These are phyloP conservation scores for Leptinotarsa undecemlineata DNA, from an alignment of 1,140 invertebrate genomes.

Conservation along the genomic window DNA sequence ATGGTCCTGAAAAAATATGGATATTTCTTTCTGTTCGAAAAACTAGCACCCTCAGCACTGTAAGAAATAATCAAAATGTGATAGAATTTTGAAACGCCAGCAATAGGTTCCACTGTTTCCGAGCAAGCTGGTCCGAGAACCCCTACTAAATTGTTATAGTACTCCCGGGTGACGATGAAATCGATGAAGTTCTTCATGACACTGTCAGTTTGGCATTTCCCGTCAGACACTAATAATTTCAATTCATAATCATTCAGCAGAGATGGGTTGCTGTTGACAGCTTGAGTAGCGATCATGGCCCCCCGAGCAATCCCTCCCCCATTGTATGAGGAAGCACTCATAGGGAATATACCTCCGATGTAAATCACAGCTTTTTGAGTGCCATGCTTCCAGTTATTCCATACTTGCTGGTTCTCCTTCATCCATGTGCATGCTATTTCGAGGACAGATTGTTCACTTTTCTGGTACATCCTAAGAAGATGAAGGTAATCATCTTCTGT, in stretches of 20 bases:
- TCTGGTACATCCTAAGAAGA: constrained; percentile 58
- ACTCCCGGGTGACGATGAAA: constrained; percentile 63
- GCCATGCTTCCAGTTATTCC: constrained; percentile 43
- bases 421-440: constrained; percentile 75
- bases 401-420: constrained; percentile 33
- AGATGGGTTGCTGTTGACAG: constrained; percentile 66
- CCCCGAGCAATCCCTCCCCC: constrained; percentile 67
- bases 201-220: constrained; percentile 73
- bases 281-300: constrained; percentile 66
- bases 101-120: constrained; percentile 81
- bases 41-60: constrained; percentile 75
- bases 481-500: constrained; percentile 59
- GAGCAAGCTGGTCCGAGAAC: constrained; percentile 84
- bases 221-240: constrained; percentile 65
- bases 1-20: constrained; percentile 72
- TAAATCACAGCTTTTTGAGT: constrained; percentile 8
- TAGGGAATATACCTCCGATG: constrained; percentile 80
- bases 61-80: constrained; percentile 80
- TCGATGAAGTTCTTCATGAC: constrained; percentile 82
- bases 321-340: constrained; percentile 59
- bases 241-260: constrained; percentile 69
- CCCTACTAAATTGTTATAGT: constrained; percentile 65
- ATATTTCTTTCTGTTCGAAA: constrained; percentile 72
- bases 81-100: constrained; percentile 78
- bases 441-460: constrained; percentile 45